These are phyloP conservation scores for Archips crataeganus DNA, from an alignment of 2,888 invertebrate genomes.

Conservation along the genomic window DNA sequence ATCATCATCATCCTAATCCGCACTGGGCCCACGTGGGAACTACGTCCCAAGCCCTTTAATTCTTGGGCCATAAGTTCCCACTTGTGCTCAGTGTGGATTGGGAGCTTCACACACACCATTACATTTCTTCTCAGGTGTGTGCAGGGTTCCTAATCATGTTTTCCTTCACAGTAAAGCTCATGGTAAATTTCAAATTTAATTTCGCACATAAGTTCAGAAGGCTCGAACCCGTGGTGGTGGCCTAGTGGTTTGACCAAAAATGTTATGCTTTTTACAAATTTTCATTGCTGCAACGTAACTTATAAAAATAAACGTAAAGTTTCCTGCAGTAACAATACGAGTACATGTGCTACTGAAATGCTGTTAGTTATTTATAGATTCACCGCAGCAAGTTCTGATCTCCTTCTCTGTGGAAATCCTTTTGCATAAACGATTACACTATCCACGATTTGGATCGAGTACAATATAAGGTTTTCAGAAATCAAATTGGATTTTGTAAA, in stretches of 20 bases:
- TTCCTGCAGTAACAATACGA: not conserved
- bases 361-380: conserved; percentile 7
- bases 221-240: too few relatives aligned
- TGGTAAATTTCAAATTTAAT: too few relatives aligned
- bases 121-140: too few relatives aligned
- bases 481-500: conserved; percentile 6
- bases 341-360: not conserved
- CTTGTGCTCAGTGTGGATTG: too few relatives aligned
- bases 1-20: too few relatives aligned
- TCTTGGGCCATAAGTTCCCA: too few relatives aligned
- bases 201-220: too few relatives aligned
- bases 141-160: too few relatives aligned
- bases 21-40: too few relatives aligned
- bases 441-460: conserved; percentile 16
- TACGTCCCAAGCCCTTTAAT: too few relatives aligned
- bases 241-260: not conserved
- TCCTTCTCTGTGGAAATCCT: conserved; percentile 33
- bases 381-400: conserved; percentile 25
- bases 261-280: not conserved
- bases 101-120: too few relatives aligned
- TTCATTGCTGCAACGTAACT: not conserved
- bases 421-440: conserved; percentile 37
- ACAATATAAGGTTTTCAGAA: conserved; percentile 16
- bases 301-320: not conserved
- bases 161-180: too few relatives aligned